phyloP scores from a whole-genome alignment of 2,888 invertebrate species.

The Cephus nigrinus region DNA sequence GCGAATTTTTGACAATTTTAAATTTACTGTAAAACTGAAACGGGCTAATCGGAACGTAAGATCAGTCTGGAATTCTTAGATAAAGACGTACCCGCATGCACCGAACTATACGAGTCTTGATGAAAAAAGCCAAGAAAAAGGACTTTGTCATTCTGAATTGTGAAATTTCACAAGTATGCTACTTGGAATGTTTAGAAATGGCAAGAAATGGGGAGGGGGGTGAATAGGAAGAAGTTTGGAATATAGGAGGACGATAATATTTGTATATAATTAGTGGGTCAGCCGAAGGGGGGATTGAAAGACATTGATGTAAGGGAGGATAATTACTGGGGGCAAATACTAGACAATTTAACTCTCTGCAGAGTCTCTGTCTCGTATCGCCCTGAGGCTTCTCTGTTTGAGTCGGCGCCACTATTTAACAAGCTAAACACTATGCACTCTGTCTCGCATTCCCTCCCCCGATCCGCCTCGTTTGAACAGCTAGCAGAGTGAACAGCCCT shows the following conservation, averaged over 20 bases:
- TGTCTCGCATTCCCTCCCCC: background rate
- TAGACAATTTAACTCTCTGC: constrained; percentile 46
- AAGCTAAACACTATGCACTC: constrained; percentile 36
- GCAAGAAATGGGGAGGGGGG: background rate
- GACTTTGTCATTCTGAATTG: background rate
- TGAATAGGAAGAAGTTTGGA: background rate
- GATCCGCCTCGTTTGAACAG: background rate
- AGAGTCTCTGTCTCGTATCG: constrained; percentile 27
- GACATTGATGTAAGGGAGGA: constrained; percentile 39
- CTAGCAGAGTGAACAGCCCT: background rate
- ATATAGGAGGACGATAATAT: constrained; percentile 25
- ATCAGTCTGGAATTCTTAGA: background rate
- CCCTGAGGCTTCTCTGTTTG: constrained; percentile 28
- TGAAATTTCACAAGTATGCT: background rate
- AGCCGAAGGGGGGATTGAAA: constrained; percentile 26
- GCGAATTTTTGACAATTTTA: background rate
- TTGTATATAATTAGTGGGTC: constrained; percentile 52
- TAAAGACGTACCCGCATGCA: background rate
- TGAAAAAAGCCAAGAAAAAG: background rate
- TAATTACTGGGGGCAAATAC: constrained; percentile 56
- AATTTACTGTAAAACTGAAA: background rate
- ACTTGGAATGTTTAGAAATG: no score
- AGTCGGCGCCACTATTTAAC: constrained; percentile 41
- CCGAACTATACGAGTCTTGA: background rate
- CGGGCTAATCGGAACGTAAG: background rate